Conservation (phyloP, 2,888 invertebrate genomes). For the Drosophila mercatorum region DNA sequence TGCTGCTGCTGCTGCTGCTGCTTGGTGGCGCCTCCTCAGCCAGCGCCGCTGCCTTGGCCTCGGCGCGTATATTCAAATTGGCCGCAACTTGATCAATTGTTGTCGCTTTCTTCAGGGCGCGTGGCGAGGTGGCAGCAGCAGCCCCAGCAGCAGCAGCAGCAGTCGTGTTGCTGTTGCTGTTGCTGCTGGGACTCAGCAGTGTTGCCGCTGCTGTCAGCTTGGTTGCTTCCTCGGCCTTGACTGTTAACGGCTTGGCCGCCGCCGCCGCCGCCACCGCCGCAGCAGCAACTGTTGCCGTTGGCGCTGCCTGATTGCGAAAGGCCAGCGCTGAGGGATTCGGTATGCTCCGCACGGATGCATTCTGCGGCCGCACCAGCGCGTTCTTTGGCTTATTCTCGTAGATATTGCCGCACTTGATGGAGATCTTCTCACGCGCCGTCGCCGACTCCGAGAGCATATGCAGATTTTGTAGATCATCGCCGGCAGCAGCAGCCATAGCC, state of each 20-base stretch:
- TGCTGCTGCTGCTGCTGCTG: conserved; percentile 15
- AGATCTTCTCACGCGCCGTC: conserved; percentile 83
- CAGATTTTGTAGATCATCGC: conserved; percentile 85
- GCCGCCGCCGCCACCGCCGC: conserved; percentile 13
- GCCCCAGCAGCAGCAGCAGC: conserved; percentile 31
- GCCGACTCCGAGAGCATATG: conserved; percentile 86
- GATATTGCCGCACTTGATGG: conserved; percentile 69
- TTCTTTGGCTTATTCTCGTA: conserved; percentile 80
- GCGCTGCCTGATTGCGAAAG: conserved; percentile 85
- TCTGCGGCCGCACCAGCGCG: conserved; percentile 84
- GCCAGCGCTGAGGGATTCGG: conserved; percentile 88
- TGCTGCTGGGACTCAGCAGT: conserved; percentile 49
- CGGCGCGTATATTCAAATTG: conserved; percentile 83
- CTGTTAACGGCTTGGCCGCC: conserved; percentile 37
- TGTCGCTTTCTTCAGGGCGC: conserved; percentile 79
- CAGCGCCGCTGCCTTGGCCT: conserved; percentile 76
- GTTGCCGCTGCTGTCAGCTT: conserved; percentile 33
- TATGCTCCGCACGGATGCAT: conserved; percentile 87
- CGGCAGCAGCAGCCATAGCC: conserved; percentile 4
- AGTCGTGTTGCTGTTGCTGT: conserved; percentile 28
- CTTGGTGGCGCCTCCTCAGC: conserved; percentile 57
- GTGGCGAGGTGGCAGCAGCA: conserved; percentile 59
- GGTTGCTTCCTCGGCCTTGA: conserved; percentile 47
- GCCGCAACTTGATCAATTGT: conserved; percentile 84
- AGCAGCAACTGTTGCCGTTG: conserved; percentile 38